Evolutionary conservation across 2,888 invertebrate genomes (phyloP).

Genomic region (Physocephala rufipes): DNA sequence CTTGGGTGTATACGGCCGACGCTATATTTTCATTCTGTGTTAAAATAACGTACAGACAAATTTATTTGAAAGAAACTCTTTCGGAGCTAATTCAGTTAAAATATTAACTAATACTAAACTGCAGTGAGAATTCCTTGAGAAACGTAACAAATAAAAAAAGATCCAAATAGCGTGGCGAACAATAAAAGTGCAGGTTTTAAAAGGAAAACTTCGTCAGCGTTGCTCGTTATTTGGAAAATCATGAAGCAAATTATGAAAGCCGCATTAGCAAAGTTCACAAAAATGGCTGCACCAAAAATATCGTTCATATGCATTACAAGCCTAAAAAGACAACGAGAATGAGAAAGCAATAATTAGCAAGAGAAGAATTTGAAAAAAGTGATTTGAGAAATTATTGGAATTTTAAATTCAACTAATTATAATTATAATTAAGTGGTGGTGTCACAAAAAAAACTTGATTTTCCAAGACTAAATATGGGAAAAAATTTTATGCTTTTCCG

Average conservation of each 20-base stretch:
- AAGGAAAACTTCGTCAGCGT: conserved; percentile 47
- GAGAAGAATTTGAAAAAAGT: too few relatives aligned
- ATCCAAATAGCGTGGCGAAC: conserved; percentile 53
- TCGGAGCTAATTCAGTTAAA: background rate
- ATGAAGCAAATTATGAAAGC: conserved; percentile 53
- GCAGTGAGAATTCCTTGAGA: conserved; percentile 54
- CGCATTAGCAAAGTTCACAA: conserved; percentile 49
- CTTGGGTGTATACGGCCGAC: conserved; percentile 53
- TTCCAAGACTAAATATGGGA: too few relatives aligned
- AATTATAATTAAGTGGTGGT: too few relatives aligned
- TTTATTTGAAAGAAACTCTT: background rate
- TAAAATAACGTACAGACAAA: background rate
- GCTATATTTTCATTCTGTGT: conserved; percentile 54
- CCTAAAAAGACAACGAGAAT: background rate
- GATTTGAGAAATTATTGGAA: too few relatives aligned
- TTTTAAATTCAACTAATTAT: too few relatives aligned
- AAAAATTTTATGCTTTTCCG: too few relatives aligned
- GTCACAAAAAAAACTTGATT: too few relatives aligned
- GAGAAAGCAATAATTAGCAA: background rate
- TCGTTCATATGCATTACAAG: conserved; percentile 46
- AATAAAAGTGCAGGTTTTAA: conserved; percentile 54
- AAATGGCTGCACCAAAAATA: conserved; percentile 47
- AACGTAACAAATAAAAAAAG: conserved; percentile 56
- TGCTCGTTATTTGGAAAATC: conserved; percentile 56
- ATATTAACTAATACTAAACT: conserved; percentile 44